These are phyloP conservation scores for Ommatoiulus sabulosus DNA, from an alignment of 2,888 invertebrate genomes.

Conservation along the genomic window DNA sequence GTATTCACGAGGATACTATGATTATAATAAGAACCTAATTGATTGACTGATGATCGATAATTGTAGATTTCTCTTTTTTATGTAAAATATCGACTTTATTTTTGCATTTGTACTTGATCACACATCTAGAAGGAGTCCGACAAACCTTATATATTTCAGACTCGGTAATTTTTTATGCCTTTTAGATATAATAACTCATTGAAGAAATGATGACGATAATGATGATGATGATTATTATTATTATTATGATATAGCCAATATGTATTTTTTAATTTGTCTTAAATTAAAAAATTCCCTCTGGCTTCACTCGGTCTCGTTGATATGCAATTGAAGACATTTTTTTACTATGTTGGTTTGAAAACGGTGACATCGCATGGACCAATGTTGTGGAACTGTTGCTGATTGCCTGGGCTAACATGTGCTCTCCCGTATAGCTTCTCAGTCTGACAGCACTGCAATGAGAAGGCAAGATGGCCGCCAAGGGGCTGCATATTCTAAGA, in stretches of 20 bases:
- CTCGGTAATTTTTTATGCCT: conserved; percentile 53
- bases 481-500: no score
- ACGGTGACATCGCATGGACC: not conserved
- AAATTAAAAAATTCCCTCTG: conserved; percentile 50
- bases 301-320: conserved; percentile 15
- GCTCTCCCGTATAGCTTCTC: not conserved
- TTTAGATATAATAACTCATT: conserved; percentile 47
- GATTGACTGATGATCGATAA: conserved; percentile 34
- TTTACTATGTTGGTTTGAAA: not conserved
- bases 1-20: conserved; percentile 3
- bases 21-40: not conserved
- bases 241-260: conserved; percentile 50
- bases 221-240: conserved; percentile 52
- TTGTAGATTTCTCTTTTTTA: conserved; percentile 50
- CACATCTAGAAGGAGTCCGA: conserved; percentile 45
- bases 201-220: conserved; percentile 10
- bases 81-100: conserved; percentile 52
- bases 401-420: not conserved
- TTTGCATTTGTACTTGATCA: conserved; percentile 50
- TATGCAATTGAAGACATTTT: not conserved
- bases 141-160: conserved; percentile 52
- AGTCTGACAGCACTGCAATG: not conserved
- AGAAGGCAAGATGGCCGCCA: not conserved
- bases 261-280: conserved; percentile 55
- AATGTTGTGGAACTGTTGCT: not conserved